phyloP scores from a whole-genome alignment of 2,113 vertebrate species.

The Prunella himalayana region DNA sequence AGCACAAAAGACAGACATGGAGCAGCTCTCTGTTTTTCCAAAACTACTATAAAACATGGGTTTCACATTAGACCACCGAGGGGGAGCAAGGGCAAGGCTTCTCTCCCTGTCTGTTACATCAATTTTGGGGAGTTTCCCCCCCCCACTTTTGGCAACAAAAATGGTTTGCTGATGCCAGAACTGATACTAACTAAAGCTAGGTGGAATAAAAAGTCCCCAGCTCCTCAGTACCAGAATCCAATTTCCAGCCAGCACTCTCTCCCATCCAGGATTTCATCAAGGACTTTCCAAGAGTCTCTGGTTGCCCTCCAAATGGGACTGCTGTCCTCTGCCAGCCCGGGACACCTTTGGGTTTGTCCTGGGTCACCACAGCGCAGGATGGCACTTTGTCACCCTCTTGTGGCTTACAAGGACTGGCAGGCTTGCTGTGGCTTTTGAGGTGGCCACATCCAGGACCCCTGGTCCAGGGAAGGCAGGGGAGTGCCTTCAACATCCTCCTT shows the following conservation, averaged over 20 bases:
- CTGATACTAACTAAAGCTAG: not conserved
- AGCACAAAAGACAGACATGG: not conserved
- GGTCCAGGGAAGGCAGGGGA: not conserved
- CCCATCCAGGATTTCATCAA: not conserved
- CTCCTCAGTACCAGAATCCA: not conserved
- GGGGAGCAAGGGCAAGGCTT: not conserved
- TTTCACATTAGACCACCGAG: slow-evolving; percentile 9
- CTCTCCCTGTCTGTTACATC: not conserved
- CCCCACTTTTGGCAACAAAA: not conserved
- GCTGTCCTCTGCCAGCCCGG: not conserved
- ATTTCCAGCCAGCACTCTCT: not conserved
- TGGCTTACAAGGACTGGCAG: slow-evolving; percentile 16
- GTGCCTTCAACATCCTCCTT: not conserved
- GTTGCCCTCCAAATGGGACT: not conserved
- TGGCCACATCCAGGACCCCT: not conserved
- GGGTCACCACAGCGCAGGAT: slow-evolving; percentile 13
- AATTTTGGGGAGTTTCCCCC: not conserved
- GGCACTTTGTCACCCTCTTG: slow-evolving; percentile 61
- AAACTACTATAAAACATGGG: not conserved
- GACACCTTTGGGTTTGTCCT: slow-evolving; percentile 5
- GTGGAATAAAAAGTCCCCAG: not conserved
- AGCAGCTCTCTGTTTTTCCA: not conserved
- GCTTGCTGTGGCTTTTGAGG: not conserved
- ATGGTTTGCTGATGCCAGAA: not conserved
- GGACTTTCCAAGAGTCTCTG: not conserved